Evolutionary conservation across 2,888 invertebrate species (phyloP), one percentile per base, ranked within the genome.

Genomic region (Pterostichus niger): DNA sequence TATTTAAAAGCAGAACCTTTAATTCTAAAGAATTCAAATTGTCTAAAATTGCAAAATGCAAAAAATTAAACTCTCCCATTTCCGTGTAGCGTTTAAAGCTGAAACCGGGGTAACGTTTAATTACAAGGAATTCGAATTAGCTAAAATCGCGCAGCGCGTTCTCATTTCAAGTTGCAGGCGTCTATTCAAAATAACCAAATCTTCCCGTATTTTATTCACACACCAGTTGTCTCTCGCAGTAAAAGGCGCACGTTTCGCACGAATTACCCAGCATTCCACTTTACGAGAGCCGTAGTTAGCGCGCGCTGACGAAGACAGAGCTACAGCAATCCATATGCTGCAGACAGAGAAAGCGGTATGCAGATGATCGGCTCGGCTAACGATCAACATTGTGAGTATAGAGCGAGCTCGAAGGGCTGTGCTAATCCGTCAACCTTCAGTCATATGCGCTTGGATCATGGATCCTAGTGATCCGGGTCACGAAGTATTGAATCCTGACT

Each of bases 281-380:
- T 82, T 82, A 75, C 75, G 56, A 59, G 71, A 52, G 64, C 76
- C 44, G 68, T 80, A 80, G 79, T 80, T 80, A 68, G 79, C 78
- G 61, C 46, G 81, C 52, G 71, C 71, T 24, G 52, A 80, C 35
- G 52, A 31, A 49, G 79, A 79, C 78, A 64, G 24, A 7, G 64
- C 11, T 17, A 17, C 15, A 15, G 40, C 59, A 40, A 1, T 24
- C 49, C 15, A 17, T 5, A 2, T n/a, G 61, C 10, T n/a, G 40
- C 40, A 78, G 17, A 46, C 17, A 61, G 78, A 61, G 15, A 46
- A n/a, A 31, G 35, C 59, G 77, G 44, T 44, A 78, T 59, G 78
- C 78, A 78, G 88, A 87, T 87, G 87, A 86, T 86, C 86, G 85
- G 84, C 85, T 86, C 71, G 52, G 85, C 86, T 88, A 88, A 88